These are phyloP conservation scores for Schizotus pectinicornis DNA, from an alignment of 2,888 invertebrate genomes.

Conservation along the genomic window DNA sequence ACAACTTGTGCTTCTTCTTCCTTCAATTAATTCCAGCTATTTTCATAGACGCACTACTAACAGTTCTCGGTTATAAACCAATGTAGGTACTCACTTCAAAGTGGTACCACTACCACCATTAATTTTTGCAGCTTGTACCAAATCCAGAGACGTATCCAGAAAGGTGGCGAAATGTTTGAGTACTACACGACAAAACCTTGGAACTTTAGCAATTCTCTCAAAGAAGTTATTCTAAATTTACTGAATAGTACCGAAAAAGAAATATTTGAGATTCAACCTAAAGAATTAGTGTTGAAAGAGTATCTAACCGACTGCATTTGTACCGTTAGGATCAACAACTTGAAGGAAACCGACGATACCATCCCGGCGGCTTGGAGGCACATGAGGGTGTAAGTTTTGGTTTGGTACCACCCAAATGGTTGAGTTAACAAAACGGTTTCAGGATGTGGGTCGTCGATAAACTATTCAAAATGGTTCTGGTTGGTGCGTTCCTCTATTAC, in stretches of 20 bases:
- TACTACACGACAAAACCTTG: conserved; percentile 92
- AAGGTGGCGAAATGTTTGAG: conserved; percentile 87
- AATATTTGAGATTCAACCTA: conserved; percentile 73
- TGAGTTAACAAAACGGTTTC: conserved; percentile 52
- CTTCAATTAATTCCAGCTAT: conserved; percentile 93
- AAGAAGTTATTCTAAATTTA: conserved; percentile 61
- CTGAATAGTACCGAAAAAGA: conserved; percentile 71
- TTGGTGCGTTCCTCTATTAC: conserved; percentile 68
- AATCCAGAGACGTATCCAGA: conserved; percentile 81
- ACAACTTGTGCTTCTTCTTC: conserved; percentile 81
- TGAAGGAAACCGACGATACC: conserved; percentile 82
- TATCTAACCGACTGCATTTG: conserved; percentile 84
- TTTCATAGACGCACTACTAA: conserved; percentile 78
- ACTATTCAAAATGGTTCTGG: conserved; percentile 72
- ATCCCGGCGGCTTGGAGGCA: conserved; percentile 80
- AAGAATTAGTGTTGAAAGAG: conserved; percentile 73
- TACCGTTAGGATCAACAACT: conserved; percentile 77
- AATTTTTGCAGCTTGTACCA: conserved; percentile 70
- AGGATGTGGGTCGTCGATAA: conserved; percentile 90
- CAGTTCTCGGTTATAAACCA: conserved; percentile 84
- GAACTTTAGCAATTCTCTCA: conserved; percentile 78
- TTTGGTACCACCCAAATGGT: not conserved
- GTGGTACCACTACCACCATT: conserved; percentile 19
- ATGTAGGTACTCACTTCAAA: conserved; percentile 66
- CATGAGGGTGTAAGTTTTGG: conserved; percentile 74